These are phyloP conservation scores for Euclidia mi DNA, from an alignment of 2,888 invertebrate genomes.

Conservation along the genomic window DNA sequence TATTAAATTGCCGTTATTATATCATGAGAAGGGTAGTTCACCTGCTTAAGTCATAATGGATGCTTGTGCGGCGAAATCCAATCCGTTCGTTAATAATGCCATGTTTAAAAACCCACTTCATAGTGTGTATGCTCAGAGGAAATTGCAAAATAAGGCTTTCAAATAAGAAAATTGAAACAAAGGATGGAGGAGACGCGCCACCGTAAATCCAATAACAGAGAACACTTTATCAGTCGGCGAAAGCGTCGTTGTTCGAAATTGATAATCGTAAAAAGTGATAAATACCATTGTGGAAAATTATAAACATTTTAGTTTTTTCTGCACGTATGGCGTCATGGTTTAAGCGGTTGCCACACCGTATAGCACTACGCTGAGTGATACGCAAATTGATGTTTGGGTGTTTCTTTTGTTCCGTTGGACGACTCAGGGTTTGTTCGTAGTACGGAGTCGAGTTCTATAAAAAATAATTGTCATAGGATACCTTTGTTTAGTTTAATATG, in stretches of 20 bases:
- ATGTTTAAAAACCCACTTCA: slow-evolving; percentile 25
- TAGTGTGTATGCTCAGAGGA: slow-evolving; percentile 30
- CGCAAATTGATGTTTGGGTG: no score
- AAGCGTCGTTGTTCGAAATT: slow-evolving; percentile 34
- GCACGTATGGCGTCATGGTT: no score
- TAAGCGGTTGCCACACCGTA: no score
- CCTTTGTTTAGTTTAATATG: no score
- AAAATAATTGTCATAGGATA: no score
- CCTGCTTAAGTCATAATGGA: slow-evolving; percentile 3
- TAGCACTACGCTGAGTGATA: no score
- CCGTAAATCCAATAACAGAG: slow-evolving; percentile 58
- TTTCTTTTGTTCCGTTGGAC: no score
- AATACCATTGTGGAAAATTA: slow-evolving; percentile 35
- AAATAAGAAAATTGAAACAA: slow-evolving; percentile 63
- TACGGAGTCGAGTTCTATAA: no score
- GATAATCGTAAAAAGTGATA: slow-evolving; percentile 47
- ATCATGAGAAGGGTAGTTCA: not conserved
- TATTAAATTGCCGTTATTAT: no score
- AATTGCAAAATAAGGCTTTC: slow-evolving; percentile 59
- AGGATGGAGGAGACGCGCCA: slow-evolving; percentile 43
- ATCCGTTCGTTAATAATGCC: slow-evolving; percentile 36
- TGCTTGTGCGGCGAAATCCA: slow-evolving; percentile 23
- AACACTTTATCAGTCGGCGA: slow-evolving; percentile 48
- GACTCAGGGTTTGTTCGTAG: no score
- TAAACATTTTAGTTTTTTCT: slow-evolving; percentile 19